Conservation (phyloP, 1,140 invertebrate genomes). For the Drosophila nebulosa region DNA sequence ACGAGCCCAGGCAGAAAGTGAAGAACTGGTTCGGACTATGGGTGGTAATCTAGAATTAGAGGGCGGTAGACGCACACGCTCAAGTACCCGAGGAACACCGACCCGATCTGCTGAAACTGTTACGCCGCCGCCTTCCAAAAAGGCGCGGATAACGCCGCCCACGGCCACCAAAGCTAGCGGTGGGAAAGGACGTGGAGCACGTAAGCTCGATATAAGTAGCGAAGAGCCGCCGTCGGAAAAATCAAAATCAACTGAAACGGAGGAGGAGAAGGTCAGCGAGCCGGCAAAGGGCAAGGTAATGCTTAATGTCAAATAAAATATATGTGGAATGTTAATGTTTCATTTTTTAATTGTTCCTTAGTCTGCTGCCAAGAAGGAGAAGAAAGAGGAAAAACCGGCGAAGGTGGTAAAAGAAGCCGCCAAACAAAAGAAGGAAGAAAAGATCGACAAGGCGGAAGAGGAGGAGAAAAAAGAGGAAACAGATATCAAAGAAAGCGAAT, state of each 20-base stretch:
- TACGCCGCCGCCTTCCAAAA: slow-evolving; percentile 77
- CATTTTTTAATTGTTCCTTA: slow-evolving; percentile 12
- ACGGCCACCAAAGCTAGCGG: slow-evolving; percentile 40
- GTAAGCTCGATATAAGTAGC: slow-evolving; percentile 60
- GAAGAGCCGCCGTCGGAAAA: slow-evolving; percentile 38
- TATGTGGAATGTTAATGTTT: neutral
- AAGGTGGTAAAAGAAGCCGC: slow-evolving; percentile 5
- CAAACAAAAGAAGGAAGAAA: slow-evolving; percentile 4
- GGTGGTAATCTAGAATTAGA: slow-evolving; percentile 71
- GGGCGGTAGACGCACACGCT: slow-evolving; percentile 70
- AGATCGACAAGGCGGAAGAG: neutral
- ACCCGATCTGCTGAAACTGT: slow-evolving; percentile 44
- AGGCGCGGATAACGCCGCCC: slow-evolving; percentile 64
- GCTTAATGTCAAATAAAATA: neutral
- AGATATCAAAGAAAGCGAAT: slow-evolving; percentile 11
- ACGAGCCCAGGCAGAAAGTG: slow-evolving; percentile 71
- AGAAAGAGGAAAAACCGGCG: slow-evolving; percentile 48
- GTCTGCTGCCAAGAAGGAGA: slow-evolving; percentile 46
- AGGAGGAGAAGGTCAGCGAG: neutral
- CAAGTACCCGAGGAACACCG: slow-evolving; percentile 73
- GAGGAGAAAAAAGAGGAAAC: slow-evolving; percentile 18
- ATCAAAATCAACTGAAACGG: slow-evolving; percentile 25
- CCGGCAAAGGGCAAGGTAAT: slow-evolving; percentile 48
- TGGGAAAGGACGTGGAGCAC: slow-evolving; percentile 62
- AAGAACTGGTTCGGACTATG: slow-evolving; percentile 75